Evolutionary conservation across 2,797 vertebrate genomes (phyloP).

Genomic region (Sebastolobus altivelis): DNA sequence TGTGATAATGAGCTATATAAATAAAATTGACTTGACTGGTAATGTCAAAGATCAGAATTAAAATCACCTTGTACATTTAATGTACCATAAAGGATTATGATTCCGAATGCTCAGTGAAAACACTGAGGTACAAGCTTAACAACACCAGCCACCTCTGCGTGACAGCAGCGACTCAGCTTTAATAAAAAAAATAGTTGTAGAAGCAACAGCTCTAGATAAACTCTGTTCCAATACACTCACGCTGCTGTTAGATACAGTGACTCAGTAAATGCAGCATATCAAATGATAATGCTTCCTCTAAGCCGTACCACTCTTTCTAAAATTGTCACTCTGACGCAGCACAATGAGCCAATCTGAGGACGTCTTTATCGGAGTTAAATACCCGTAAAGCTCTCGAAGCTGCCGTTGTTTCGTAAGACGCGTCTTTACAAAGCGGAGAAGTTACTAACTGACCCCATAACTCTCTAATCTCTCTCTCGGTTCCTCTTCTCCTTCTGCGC

Average conservation of each 20-base stretch:
- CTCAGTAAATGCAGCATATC: constrained; percentile 6
- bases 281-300: background rate
- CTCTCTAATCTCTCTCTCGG: constrained; percentile 57
- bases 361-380: constrained; percentile 16
- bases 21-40: background rate
- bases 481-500: constrained; percentile 13
- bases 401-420: constrained; percentile 27
- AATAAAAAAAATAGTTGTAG: constrained; percentile 24
- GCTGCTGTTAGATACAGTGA: constrained; percentile 11
- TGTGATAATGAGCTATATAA: background rate
- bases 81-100: background rate
- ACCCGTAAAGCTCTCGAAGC: background rate
- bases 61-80: background rate
- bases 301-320: constrained; percentile 7
- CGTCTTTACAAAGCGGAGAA: constrained; percentile 27
- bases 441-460: constrained; percentile 48
- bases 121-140: background rate
- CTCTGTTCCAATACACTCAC: background rate
- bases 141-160: constrained; percentile 1
- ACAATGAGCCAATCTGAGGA: constrained; percentile 11
- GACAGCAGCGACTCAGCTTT: constrained; percentile 22
- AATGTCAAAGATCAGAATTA: background rate
- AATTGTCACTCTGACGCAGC: constrained; percentile 14
- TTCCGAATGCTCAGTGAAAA: constrained; percentile 11
- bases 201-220: background rate